These are phyloP conservation scores for Cheilosia variabilis DNA, from an alignment of 2,888 invertebrate species.

Conservation along the genomic window DNA sequence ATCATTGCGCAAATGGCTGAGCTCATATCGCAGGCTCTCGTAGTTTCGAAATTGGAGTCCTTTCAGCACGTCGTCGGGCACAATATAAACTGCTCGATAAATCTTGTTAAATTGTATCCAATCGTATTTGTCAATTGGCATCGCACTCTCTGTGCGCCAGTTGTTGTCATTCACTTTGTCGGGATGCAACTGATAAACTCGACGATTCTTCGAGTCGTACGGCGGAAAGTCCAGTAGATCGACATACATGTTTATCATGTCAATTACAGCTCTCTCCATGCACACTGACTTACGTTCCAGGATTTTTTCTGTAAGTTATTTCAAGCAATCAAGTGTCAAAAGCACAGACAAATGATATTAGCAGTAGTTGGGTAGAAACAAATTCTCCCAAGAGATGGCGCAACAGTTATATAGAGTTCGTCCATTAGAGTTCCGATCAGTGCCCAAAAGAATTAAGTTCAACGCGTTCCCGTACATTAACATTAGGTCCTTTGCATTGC, in stretches of 20 bases:
- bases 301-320: conserved; percentile 81
- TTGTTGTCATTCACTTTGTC: conserved; percentile 84
- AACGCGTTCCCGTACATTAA: no score
- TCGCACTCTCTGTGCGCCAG: conserved; percentile 82
- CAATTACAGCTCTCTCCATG: conserved; percentile 90
- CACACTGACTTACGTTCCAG: conserved; percentile 86
- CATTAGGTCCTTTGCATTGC: no score
- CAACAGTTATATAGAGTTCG: no score
- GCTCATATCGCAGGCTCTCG: conserved; percentile 86
- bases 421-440: no score
- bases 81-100: conserved; percentile 80
- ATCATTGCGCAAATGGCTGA: conserved; percentile 87
- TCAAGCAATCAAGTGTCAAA: no score
- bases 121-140: conserved; percentile 82
- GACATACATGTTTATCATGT: conserved; percentile 91
- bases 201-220: conserved; percentile 85
- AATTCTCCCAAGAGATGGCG: no score
- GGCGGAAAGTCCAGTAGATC: conserved; percentile 83
- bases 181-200: conserved; percentile 86
- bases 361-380: no score
- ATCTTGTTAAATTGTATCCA: conserved; percentile 83
- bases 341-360: no score
- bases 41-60: conserved; percentile 85
- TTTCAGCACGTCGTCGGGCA: conserved; percentile 79
- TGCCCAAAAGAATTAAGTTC: no score